phyloP scores from a whole-genome alignment of 53 echinoderm and acorn worm species.

The Pentamera pediparva region DNA sequence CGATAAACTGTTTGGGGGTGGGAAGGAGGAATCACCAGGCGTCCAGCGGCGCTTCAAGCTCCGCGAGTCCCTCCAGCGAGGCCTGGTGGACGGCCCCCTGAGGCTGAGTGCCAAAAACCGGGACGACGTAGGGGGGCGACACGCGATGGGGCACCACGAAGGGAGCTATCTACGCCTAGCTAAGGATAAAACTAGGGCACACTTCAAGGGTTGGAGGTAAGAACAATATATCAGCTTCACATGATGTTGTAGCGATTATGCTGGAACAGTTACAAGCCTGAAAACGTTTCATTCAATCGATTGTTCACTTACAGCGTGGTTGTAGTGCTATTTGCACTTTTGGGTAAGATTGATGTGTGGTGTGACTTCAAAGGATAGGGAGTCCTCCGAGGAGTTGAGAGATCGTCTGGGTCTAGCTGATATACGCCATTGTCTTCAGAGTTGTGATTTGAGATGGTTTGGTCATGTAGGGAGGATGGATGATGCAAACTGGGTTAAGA shows the following conservation, averaged over 20 bases:
- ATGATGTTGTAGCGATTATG: neutral
- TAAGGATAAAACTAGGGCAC: neutral
- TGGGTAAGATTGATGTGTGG: too few relatives aligned
- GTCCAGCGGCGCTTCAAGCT: neutral
- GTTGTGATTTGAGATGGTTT: too few relatives aligned
- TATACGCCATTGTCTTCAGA: too few relatives aligned
- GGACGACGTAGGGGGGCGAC: constrained; percentile 44
- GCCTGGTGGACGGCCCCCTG: constrained; percentile 38
- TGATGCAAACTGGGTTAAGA: too few relatives aligned
- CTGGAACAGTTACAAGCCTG: too few relatives aligned
- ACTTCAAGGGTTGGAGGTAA: constrained; percentile 36
- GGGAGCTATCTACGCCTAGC: constrained; percentile 18
- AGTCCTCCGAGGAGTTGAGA: too few relatives aligned
- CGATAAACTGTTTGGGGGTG: neutral
- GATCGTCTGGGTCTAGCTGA: too few relatives aligned
- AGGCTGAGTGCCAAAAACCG: constrained; percentile 41
- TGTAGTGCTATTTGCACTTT: too few relatives aligned
- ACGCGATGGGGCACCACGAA: constrained; percentile 55
- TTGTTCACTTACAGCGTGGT: too few relatives aligned
- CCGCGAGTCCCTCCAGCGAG: neutral
- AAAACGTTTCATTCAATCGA: too few relatives aligned
- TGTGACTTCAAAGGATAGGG: too few relatives aligned
- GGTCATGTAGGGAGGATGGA: too few relatives aligned
- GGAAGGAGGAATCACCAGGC: neutral
- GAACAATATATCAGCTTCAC: neutral